These are phyloP conservation scores for Muscicapa comitata DNA, from an alignment of 2,797 vertebrate genomes.

Conservation along the genomic window DNA sequence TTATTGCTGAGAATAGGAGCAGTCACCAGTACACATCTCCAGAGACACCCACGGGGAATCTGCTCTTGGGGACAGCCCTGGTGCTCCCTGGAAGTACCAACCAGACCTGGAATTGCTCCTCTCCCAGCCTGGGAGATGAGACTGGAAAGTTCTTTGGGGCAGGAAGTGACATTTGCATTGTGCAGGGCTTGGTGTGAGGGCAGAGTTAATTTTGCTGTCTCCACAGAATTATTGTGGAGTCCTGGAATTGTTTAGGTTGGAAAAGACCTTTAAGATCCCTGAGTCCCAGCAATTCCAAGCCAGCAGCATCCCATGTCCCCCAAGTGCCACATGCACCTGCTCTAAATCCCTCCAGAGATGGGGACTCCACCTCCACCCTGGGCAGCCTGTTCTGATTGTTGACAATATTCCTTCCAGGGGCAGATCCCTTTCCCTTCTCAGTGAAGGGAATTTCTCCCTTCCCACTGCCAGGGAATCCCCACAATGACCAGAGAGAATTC, in stretches of 20 bases:
- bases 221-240: not conserved
- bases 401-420: not conserved
- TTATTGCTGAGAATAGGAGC: slow-evolving; percentile 64
- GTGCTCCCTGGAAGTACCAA: not conserved
- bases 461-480: not conserved
- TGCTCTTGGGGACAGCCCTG: not conserved
- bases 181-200: not conserved
- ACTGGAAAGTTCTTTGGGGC: not conserved
- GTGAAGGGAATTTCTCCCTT: not conserved
- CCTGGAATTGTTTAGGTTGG: not conserved
- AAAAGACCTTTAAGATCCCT: not conserved
- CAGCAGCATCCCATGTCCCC: not conserved
- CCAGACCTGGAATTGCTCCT: not conserved
- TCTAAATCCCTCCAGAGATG: not conserved
- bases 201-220: not conserved
- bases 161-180: not conserved
- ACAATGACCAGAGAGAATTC: not conserved
- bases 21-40: not conserved
- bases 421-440: not conserved
- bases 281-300: not conserved
- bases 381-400: accelerated
- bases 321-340: not conserved
- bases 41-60: not conserved
- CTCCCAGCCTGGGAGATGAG: not conserved
- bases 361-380: not conserved